Evolutionary conservation across 1,140 invertebrate genomes (phyloP), one percentile per base, ranked within the genome.

Genomic region (Bombus polaris): DNA sequence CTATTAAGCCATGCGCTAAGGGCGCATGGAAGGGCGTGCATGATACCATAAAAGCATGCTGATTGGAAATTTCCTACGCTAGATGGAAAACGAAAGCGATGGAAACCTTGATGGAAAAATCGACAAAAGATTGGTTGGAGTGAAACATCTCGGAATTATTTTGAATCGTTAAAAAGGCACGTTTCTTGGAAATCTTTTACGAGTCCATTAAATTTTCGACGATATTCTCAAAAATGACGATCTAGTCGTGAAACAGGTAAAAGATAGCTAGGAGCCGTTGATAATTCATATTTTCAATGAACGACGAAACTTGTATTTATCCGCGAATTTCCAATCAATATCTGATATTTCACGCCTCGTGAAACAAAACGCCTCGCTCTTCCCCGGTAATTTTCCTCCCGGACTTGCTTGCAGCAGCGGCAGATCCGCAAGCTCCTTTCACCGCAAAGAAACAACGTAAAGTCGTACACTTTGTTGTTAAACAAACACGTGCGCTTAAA

Each of bases 381-480:
- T 1, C 0, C 62, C 18, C 42, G 15, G 28, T 42, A 39, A 76
- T 76, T 57, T 39, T 37, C 44, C 25, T 53, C 37, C 37, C 28
- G 4, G 39, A 39, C 9, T 39, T 44, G 15, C 2, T 10, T 1
- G 42, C 35, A 68, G 18, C 12, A 25, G 1, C 32, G 12, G 28
- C 12, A 35, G 28, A 22, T 18, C 6, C 35, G 18, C 62, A 28
- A 71, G 68, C 35, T 53, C 22, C 35, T 68, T 83, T 13, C 35
- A 6, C 12, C 28, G 22, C 32, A 22, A 42, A 62, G 53, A n/a
- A 70, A 37, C 35, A 22, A 70, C 44, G 32, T 59, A 76, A 57
- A 76, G 57, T 35, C 37, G 47, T 37, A 35, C 32, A 15, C 42
- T 76, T 57, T 76, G 57, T 76, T 44, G 71, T 70, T 73, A 66